phyloP scores from a whole-genome alignment of 1,140 invertebrate species.

The Hirudo medicinalis region DNA sequence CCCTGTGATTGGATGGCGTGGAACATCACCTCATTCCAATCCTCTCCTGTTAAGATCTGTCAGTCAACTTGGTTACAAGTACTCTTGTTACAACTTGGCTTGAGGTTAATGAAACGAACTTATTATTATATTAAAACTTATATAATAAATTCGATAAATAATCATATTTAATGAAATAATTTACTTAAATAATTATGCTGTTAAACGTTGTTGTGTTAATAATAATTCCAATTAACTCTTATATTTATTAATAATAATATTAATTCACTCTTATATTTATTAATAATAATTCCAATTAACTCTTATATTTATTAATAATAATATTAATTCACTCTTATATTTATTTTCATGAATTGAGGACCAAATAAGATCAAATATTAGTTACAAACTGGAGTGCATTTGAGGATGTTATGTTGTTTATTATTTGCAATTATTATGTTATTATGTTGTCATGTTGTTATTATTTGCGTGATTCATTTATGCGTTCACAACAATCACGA shows the following conservation, averaged over 20 bases:
- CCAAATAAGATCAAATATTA: no score
- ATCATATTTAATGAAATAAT: not conserved
- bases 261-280: no score
- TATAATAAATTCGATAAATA: not conserved
- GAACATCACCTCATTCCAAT: slow-evolving; percentile 99
- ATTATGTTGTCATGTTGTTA: no score
- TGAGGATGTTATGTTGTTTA: no score
- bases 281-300: no score
- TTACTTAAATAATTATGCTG: not conserved
- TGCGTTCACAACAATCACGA: no score
- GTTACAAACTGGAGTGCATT: no score
- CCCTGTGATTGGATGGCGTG: slow-evolving; percentile 89
- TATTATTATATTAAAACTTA: not conserved
- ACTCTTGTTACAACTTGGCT: not conserved
- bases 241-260: no score
- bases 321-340: slow-evolving; percentile 1
- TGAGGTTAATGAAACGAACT: not conserved
- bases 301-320: no score
- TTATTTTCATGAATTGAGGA: not conserved
- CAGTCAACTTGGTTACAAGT: not conserved
- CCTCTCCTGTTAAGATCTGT: slow-evolving; percentile 96
- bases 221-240: no score
- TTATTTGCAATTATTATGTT: no score
- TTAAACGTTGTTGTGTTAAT: not conserved
- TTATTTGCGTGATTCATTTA: no score